These are phyloP conservation scores for Rhinichthys osculus DNA, from an alignment of 2,797 vertebrate species.

Conservation along the genomic window DNA sequence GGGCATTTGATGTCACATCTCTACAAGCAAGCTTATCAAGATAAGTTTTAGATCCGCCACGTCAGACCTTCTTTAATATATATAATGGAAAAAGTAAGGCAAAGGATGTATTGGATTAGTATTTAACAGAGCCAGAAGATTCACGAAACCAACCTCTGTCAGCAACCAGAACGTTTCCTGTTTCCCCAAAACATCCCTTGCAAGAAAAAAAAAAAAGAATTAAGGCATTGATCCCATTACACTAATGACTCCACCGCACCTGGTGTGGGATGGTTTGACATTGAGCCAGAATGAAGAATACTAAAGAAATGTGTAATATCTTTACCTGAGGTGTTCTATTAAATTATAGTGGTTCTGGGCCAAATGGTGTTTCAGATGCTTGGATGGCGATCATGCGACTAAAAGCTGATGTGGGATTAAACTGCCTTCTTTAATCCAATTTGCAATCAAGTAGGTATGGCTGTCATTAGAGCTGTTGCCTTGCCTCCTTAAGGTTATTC, in stretches of 20 bases:
- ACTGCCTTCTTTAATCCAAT: constrained; percentile 47
- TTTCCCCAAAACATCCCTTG: constrained; percentile 40
- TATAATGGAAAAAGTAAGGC: constrained; percentile 44
- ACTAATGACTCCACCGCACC: constrained; percentile 41
- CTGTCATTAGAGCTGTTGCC: constrained; percentile 39
- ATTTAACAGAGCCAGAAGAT: constrained; percentile 36
- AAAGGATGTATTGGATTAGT: constrained; percentile 50
- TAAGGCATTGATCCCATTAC: constrained; percentile 53
- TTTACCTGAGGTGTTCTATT: constrained; percentile 13
- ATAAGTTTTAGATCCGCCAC: constrained; percentile 7
- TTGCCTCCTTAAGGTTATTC: constrained; percentile 46
- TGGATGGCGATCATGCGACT: constrained; percentile 21
- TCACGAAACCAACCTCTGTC: constrained; percentile 39
- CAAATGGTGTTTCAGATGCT: constrained; percentile 21
- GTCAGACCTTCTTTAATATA: constrained; percentile 47
- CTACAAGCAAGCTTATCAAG: constrained; percentile 19
- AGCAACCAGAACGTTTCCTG: constrained; percentile 29
- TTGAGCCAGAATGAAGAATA: constrained; percentile 48
- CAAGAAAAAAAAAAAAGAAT: constrained; percentile 28
- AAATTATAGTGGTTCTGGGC: constrained; percentile 9
- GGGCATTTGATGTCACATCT: constrained; percentile 7
- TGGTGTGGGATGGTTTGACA: constrained; percentile 30
- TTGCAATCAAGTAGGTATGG: constrained; percentile 35
- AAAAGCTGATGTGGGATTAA: constrained; percentile 49
- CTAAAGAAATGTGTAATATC: constrained; percentile 40